Percentiles rank a stretch among this genome's conserved stretches.
Conservation (phyloP, 1,140 invertebrate genomes). For the Araneus ventricosus region DNA sequence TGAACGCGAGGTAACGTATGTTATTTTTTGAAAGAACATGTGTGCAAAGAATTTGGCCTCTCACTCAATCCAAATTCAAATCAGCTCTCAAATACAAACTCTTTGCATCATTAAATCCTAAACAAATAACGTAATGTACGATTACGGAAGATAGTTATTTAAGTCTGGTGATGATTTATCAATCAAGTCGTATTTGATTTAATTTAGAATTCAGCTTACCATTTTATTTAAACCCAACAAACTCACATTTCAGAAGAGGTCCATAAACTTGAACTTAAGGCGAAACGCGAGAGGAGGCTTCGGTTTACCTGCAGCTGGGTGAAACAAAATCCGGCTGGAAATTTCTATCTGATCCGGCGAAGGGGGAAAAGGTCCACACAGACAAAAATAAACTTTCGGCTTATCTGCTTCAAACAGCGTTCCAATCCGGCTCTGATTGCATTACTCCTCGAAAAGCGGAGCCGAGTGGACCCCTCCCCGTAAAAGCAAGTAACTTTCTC, state of each 20-base stretch:
- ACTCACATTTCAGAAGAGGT: not conserved
- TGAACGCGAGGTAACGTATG: too few species aligned
- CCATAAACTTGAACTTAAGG: not conserved
- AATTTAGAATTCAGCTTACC: not conserved
- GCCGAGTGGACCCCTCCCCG: not conserved
- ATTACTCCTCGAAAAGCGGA: conserved; percentile 48
- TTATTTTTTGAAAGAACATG: too few species aligned
- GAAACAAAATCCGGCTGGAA: conserved; percentile 42
- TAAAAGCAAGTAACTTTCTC: conserved; percentile 41
- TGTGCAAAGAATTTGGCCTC: too few species aligned
- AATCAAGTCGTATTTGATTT: not conserved
- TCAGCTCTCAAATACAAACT: too few species aligned
- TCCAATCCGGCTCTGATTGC: conserved; percentile 72
- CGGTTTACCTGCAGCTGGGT: not conserved
- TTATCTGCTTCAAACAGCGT: conserved; percentile 70
- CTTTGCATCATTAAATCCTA: too few species aligned
- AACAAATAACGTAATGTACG: too few species aligned
- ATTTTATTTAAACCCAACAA: not conserved
- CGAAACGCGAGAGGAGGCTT: not conserved
- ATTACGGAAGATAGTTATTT: too few species aligned
- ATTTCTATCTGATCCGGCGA: conserved; percentile 48
- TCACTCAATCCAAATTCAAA: too few species aligned
- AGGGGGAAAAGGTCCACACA: not conserved
- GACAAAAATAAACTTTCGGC: conserved; percentile 67
- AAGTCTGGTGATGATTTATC: not conserved